Conservation (phyloP, 2,888 invertebrate species). For the Macrosiphum euphorbiae region DNA sequence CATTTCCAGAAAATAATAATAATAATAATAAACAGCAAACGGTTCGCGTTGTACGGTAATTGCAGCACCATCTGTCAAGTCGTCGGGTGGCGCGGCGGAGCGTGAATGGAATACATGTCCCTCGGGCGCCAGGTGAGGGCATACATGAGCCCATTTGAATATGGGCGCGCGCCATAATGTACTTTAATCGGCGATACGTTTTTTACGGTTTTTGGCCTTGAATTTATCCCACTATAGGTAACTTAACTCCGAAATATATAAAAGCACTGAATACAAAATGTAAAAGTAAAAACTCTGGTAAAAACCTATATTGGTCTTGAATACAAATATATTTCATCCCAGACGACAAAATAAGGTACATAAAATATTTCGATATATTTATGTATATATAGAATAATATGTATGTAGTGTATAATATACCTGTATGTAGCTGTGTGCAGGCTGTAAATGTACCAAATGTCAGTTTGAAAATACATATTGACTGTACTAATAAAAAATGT, state of each 20-base stretch:
- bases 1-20: neutral
- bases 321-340: neutral
- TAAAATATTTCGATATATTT: neutral
- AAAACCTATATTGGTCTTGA: neutral
- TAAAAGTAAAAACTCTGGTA: neutral
- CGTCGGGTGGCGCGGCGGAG: slow-evolving; percentile 27
- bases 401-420: neutral
- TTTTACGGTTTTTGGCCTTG: slow-evolving; percentile 4
- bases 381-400: neutral
- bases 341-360: neutral
- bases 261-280: neutral
- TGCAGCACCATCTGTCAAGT: slow-evolving; percentile 61
- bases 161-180: slow-evolving; percentile 29
- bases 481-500: neutral
- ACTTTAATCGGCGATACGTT: slow-evolving; percentile 39
- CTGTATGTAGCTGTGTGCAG: neutral
- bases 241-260: neutral
- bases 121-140: slow-evolving; percentile 58
- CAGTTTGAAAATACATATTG: neutral
- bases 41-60: slow-evolving; percentile 46
- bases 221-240: slow-evolving; percentile 3
- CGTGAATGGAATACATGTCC: slow-evolving; percentile 54
- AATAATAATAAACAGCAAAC: slow-evolving; percentile 31
- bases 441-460: neutral
- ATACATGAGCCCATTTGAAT: slow-evolving; percentile 52